Base-by-base conservation (phyloP, 2,888 invertebrate species). In the Lepidochrysops patricia region DNA sequence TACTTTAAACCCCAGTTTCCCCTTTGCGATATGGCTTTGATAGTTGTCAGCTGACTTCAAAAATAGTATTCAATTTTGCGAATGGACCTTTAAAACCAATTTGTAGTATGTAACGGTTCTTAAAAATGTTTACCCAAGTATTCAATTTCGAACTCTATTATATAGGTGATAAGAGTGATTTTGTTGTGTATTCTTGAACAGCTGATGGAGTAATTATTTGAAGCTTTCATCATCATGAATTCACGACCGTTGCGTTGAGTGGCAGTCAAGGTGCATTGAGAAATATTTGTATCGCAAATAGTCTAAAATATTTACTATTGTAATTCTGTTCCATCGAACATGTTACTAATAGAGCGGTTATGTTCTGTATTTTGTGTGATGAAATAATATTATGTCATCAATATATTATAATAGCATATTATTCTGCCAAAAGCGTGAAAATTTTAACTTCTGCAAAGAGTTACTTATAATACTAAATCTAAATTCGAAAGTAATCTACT, bases 1-100 rank as follows among this genome's bases (percentile, higher is more conserved):
- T 52, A 27, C 2, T 19, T 12, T 23, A 1, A 12, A 12, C 64
- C 65, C 57, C 57, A 13, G 25, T 34, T 26, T 56, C 62, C 65
- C 64, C 60, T 52, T 48, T 60, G 58, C 60, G 62, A 60, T 59
- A 54, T 29, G 50, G 57, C 50, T 49, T 58, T 58, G 61, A 63
- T 62, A 58, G 34, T 37, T 61, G 60, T 68, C 68, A 68, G 68
- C 68, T 68, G 67, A 68, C 61, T 62, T 64, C 62, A 25, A 67
- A 64, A 65, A 64, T 65, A 64, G 63, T 34, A 35, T 9, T 37
- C 57, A 62, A 67, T 67, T 67, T 67, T 65, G 66, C 67, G 67
- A 66, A 68, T 68, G 66, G 62, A 62, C 56, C 57, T 34, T 32
- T 61, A 54, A 60, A 23, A 2, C 0, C 9, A 56, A 29, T 57